A percentile compares a stretch with the other conserved stretches of the same genome.
Conservation (phyloP, 2,888 invertebrate species). For the Carterocephalus palaemon region DNA sequence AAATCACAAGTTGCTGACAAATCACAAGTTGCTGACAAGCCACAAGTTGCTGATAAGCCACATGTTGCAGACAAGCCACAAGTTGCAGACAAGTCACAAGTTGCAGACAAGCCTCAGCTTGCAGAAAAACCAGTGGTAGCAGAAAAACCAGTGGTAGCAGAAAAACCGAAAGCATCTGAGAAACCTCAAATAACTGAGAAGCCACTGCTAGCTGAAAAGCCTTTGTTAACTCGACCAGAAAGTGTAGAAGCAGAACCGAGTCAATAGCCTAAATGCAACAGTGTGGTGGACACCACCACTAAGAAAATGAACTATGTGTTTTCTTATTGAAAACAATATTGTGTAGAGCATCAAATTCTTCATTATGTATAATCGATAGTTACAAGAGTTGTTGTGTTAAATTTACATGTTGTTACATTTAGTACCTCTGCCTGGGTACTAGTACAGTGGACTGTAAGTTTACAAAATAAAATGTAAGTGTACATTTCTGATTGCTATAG, state of each 20-base stretch:
- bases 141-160: constrained; percentile 36
- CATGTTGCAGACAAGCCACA: constrained; percentile 41
- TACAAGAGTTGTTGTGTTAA: constrained; percentile 16
- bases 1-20: constrained; percentile 38
- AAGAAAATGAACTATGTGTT: constrained; percentile 64
- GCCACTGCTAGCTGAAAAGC: constrained; percentile 51
- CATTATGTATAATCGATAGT: constrained; percentile 28
- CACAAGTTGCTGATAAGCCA: constrained; percentile 36
- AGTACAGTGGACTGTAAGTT: not conserved
- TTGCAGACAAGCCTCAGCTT: constrained; percentile 38
- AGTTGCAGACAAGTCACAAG: constrained; percentile 37
- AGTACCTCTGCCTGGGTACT: not conserved
- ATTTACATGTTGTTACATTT: constrained; percentile 18
- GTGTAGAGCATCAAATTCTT: constrained; percentile 39
- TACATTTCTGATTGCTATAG: constrained; percentile 13
- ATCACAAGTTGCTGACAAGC: constrained; percentile 45
- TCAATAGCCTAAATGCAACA: constrained; percentile 68
- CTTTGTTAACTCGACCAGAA: constrained; percentile 53
- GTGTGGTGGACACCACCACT: constrained; percentile 49
- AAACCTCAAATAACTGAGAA: constrained; percentile 51
- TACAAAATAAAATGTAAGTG: constrained; percentile 11
- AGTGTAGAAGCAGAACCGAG: constrained; percentile 56
- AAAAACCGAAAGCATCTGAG: constrained; percentile 43
- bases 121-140: constrained; percentile 34
- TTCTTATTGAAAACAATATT: constrained; percentile 67